Conservation (phyloP, 2,888 invertebrate genomes). For the Eledona agricola region DNA sequence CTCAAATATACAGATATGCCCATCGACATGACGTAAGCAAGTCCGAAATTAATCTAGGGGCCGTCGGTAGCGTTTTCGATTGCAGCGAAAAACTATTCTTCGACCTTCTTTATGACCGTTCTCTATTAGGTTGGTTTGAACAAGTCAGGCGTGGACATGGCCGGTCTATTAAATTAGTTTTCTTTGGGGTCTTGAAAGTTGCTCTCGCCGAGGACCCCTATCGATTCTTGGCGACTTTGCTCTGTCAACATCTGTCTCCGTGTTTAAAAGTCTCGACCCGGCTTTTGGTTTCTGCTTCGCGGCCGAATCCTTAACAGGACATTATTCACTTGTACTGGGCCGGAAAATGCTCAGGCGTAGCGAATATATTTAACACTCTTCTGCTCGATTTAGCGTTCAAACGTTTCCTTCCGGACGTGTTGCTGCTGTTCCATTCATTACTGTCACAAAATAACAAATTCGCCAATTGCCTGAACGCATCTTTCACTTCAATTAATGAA, state of each 20-base stretch:
- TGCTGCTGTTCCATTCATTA: too few species aligned
- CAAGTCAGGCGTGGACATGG: slow-evolving; percentile 26
- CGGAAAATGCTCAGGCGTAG: slow-evolving; percentile 26
- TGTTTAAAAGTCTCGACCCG: slow-evolving; percentile 32
- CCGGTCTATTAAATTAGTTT: slow-evolving; percentile 42
- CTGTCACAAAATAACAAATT: too few species aligned
- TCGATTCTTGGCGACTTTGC: slow-evolving; percentile 45
- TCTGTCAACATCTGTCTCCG: slow-evolving; percentile 43
- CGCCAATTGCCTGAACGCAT: too few species aligned
- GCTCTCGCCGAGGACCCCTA: slow-evolving; percentile 32
- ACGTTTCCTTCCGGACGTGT: too few species aligned
- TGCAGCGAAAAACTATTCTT: slow-evolving; percentile 7
- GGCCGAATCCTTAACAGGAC: slow-evolving; percentile 25
- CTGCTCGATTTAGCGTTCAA: slow-evolving; percentile 8
- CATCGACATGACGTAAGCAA: slow-evolving; percentile 17
- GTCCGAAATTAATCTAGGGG: slow-evolving; percentile 21
- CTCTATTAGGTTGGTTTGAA: slow-evolving; percentile 28
- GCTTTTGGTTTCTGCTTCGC: slow-evolving; percentile 9
- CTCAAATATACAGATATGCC: slow-evolving; percentile 41
- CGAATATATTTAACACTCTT: slow-evolving; percentile 31
- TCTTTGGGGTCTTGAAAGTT: slow-evolving; percentile 33
- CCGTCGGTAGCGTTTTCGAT: background rate
- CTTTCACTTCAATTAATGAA: too few species aligned
- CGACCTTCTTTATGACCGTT: slow-evolving; percentile 16
- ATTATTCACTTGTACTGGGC: slow-evolving; percentile 28